phyloP scores from a whole-genome alignment of 2,113 vertebrate genomes.

The Deroptyus accipitrinus region DNA sequence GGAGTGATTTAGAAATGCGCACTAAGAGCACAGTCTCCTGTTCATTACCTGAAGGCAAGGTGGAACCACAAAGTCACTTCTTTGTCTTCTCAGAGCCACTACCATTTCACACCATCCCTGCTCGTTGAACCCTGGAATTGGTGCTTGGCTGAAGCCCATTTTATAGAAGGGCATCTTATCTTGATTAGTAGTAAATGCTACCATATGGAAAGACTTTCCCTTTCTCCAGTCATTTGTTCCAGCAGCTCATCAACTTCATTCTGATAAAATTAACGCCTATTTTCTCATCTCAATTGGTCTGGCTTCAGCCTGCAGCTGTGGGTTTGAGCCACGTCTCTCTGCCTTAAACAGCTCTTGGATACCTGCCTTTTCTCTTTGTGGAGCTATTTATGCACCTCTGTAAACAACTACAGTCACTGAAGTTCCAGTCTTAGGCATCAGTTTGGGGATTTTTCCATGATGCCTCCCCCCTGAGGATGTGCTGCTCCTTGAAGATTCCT shows the following conservation, averaged over 20 bases:
- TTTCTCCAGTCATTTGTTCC: slow-evolving; percentile 10
- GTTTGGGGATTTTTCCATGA: background rate
- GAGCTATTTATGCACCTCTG: background rate
- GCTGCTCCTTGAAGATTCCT: background rate
- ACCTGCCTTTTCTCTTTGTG: background rate
- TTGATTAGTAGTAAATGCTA: background rate
- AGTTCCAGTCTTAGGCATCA: background rate
- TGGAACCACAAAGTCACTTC: background rate
- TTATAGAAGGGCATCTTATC: background rate
- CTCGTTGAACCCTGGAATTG: background rate
- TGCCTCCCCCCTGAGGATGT: background rate
- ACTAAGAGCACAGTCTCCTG: background rate
- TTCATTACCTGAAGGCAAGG: background rate
- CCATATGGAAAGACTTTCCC: background rate
- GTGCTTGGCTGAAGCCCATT: background rate
- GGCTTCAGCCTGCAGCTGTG: slow-evolving; percentile 36
- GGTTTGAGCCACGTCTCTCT: background rate
- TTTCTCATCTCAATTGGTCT: slow-evolving; percentile 27
- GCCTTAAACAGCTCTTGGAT: background rate
- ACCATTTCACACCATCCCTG: background rate
- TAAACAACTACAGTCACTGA: background rate
- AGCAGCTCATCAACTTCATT: slow-evolving; percentile 56
- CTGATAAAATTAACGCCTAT: background rate
- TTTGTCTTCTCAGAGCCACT: background rate
- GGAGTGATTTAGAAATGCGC: background rate